These are phyloP conservation scores for Caenorhabditis zanzibari DNA, from an alignment of 2,888 invertebrate genomes.

Conservation along the genomic window DNA sequence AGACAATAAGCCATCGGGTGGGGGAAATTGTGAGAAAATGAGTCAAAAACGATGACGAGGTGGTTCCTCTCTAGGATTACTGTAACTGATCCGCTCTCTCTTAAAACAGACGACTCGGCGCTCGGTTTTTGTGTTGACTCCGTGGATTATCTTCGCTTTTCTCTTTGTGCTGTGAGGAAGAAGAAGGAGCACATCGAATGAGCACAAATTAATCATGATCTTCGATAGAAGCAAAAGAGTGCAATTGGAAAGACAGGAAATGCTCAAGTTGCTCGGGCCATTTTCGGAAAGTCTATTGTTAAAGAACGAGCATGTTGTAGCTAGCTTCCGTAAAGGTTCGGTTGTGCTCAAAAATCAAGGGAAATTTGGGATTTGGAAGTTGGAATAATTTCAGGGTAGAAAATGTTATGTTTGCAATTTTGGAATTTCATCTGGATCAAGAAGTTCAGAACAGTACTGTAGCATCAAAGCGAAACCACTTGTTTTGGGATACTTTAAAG, in stretches of 20 bases:
- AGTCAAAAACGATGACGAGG: not conserved
- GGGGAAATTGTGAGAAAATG: not conserved
- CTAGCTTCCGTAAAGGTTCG: not conserved
- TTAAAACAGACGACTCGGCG: constrained; percentile 48
- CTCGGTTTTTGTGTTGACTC: constrained; percentile 15
- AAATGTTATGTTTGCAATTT: too few relatives aligned
- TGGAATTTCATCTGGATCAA: too few relatives aligned
- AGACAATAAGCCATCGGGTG: constrained; percentile 17
- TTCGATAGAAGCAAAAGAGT: not conserved
- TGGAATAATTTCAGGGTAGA: too few relatives aligned
- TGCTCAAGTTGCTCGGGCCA: not conserved
- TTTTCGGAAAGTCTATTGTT: not conserved
- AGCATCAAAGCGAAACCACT: too few relatives aligned
- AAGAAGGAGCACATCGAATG: constrained; percentile 28
- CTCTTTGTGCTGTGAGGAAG: constrained; percentile 34
- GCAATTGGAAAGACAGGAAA: constrained; percentile 26
- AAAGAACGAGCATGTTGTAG: not conserved
- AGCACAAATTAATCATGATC: constrained; percentile 40
- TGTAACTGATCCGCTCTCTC: constrained; percentile 45
- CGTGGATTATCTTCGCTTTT: constrained; percentile 36
- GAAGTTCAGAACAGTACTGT: too few relatives aligned
- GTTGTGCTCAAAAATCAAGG: not conserved
- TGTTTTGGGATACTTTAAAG: too few relatives aligned
- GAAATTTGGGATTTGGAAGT: too few relatives aligned
- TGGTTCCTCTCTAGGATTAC: constrained; percentile 20